Percentiles rank a stretch among this genome's conserved stretches.
phyloP scores from a whole-genome alignment of 2,888 invertebrate genomes.

The Stenotaenia linearis region DNA sequence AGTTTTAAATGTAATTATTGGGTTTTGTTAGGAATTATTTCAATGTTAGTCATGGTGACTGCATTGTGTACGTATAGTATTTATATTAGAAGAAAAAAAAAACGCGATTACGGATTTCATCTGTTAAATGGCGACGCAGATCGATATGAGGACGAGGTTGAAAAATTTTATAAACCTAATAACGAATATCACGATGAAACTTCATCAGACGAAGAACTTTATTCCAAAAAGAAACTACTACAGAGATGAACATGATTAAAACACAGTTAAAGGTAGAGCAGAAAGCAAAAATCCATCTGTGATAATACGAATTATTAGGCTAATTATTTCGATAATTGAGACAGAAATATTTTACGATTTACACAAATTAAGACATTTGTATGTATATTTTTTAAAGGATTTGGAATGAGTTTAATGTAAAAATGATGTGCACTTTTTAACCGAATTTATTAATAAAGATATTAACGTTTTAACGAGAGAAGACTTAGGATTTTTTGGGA shows the following conservation, averaged over 20 bases:
- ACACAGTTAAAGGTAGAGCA: background rate
- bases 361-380: no score
- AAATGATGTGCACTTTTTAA: no score
- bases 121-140: slow-evolving; percentile 32
- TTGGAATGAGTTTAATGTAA: no score
- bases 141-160: slow-evolving; percentile 33
- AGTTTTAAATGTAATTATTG: background rate
- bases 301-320: no score
- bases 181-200: slow-evolving; percentile 33
- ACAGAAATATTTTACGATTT: no score
- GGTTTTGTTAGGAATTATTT: slow-evolving; percentile 26
- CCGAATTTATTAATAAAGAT: no score
- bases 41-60: slow-evolving; percentile 27
- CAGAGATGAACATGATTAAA: background rate
- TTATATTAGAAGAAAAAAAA: background rate
- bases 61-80: slow-evolving; percentile 31
- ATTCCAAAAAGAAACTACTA: background rate
- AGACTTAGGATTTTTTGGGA: no score
- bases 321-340: background rate
- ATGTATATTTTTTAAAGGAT: no score
- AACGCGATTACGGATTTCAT: slow-evolving; percentile 33
- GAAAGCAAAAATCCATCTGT: background rate
- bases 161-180: slow-evolving; percentile 26
- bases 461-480: no score
- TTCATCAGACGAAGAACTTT: slow-evolving; percentile 30